These are phyloP conservation scores for Aphis gossypii DNA, from an alignment of 1,140 invertebrate species.

Conservation along the genomic window DNA sequence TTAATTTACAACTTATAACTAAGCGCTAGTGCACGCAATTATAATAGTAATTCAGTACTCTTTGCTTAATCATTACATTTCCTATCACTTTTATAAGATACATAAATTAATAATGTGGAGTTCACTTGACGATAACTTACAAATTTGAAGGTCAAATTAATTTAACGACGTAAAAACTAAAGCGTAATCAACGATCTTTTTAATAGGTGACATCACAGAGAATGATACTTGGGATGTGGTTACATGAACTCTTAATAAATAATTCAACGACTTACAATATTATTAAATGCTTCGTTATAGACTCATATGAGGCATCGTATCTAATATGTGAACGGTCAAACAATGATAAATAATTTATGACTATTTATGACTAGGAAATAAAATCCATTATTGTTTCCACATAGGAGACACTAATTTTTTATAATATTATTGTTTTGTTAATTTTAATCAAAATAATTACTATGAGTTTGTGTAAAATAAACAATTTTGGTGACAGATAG, in stretches of 20 bases:
- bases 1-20: background rate
- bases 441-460: background rate
- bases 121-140: background rate
- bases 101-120: background rate
- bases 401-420: background rate
- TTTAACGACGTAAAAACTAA: background rate
- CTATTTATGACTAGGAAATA: background rate
- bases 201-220: background rate
- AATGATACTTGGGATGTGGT: background rate
- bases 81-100: background rate
- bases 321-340: background rate
- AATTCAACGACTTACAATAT: background rate
- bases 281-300: background rate
- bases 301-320: no score
- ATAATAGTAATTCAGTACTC: background rate
- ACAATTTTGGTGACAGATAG: background rate
- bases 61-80: background rate
- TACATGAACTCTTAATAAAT: background rate
- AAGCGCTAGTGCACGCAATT: background rate
- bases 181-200: background rate
- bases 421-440: no score
- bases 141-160: background rate
- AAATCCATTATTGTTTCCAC: background rate
- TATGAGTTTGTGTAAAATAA: background rate
- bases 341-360: background rate